Conservation (phyloP, 2,797 vertebrate genomes). For the Peromyscus nudipes region DNA sequence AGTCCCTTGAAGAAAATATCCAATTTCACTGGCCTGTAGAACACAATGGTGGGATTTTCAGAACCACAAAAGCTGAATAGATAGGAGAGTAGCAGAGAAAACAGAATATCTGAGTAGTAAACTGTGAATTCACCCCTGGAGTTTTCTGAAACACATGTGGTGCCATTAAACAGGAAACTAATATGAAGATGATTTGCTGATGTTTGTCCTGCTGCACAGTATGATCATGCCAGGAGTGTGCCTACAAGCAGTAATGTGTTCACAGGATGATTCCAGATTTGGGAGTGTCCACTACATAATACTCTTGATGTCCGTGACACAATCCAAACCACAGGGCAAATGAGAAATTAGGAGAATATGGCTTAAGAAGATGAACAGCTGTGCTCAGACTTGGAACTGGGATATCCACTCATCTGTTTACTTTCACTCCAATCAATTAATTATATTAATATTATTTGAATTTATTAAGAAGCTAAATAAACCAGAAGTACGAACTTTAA, state of each 20-base stretch:
- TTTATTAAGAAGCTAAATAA: not conserved
- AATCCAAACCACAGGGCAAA: not conserved
- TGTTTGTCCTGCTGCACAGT: not conserved
- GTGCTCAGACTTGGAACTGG: not conserved
- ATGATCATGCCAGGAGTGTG: not conserved
- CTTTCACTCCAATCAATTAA: not conserved
- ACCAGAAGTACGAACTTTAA: not conserved
- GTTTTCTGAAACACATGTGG: no score
- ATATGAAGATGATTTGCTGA: not conserved
- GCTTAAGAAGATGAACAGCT: not conserved
- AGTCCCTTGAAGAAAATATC: not conserved
- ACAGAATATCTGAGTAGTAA: accelerated
- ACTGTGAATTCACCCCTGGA: no score
- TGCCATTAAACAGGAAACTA: not conserved
- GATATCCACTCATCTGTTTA: not conserved
- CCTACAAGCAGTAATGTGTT: not conserved
- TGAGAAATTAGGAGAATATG: not conserved
- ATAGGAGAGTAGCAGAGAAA: no score
- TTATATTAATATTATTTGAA: not conserved
- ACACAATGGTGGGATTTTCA: no score
- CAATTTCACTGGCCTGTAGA: not conserved
- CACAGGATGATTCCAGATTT: not conserved
- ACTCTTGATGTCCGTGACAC: not conserved
- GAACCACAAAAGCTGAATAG: not conserved
- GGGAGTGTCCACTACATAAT: not conserved